Percentiles rank a stretch among this genome's conserved stretches.
phyloP scores from a whole-genome alignment of 2,797 vertebrate genomes.

The Loris lydekkerianus region DNA sequence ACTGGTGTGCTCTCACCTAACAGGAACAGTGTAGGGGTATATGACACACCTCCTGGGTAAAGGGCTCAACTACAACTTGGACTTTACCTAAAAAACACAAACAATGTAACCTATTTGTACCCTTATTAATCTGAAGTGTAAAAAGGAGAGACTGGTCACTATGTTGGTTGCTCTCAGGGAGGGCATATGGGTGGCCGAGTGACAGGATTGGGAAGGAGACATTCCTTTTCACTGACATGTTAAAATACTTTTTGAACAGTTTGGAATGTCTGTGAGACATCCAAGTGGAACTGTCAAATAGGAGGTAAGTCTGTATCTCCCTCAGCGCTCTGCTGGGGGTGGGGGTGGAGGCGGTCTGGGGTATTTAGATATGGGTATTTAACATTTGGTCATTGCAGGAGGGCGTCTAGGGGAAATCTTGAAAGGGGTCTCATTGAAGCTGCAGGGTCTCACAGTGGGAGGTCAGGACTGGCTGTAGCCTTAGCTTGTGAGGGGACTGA shows the following conservation, averaged over 20 bases:
- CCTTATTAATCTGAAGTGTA: too few relatives aligned
- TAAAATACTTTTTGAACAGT: not conserved
- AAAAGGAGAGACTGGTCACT: not conserved
- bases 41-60: too few relatives aligned
- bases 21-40: too few relatives aligned
- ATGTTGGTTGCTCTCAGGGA: not conserved
- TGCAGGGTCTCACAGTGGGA: not conserved
- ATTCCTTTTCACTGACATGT: not conserved
- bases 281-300: too few relatives aligned
- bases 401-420: too few relatives aligned
- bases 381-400: not conserved
- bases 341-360: not conserved
- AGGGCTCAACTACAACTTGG: too few relatives aligned
- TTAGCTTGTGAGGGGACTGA: not conserved
- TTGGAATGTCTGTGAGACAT: not conserved
- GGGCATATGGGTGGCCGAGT: not conserved
- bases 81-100: too few relatives aligned
- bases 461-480: not conserved
- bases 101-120: too few relatives aligned
- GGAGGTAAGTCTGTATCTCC: not conserved
- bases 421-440: too few relatives aligned
- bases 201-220: not conserved
- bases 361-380: too few relatives aligned
- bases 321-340: not conserved
- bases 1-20: too few relatives aligned